Evolutionary conservation across 2,888 invertebrate species (phyloP).

Genomic region (Myopa tessellatipennis): DNA sequence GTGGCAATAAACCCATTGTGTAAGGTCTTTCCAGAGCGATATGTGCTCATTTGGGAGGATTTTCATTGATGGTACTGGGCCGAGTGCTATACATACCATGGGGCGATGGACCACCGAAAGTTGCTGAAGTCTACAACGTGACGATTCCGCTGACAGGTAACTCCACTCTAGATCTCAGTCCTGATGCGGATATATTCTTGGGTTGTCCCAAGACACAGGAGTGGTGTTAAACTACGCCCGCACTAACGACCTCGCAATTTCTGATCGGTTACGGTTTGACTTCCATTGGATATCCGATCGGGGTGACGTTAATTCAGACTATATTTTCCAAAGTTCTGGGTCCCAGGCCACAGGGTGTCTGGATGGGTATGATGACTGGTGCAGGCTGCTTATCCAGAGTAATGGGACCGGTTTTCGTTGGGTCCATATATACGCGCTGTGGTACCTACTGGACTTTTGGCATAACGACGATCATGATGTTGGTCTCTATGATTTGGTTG

Average conservation of each 20-base stretch:
- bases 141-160: slow-evolving; percentile 52
- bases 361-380: slow-evolving; percentile 90
- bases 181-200: slow-evolving; percentile 69
- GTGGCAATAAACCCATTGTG: slow-evolving; percentile 78
- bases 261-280: slow-evolving; percentile 80
- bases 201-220: slow-evolving; percentile 80
- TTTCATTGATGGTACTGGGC: slow-evolving; percentile 82
- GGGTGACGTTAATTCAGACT: slow-evolving; percentile 86
- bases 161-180: slow-evolving; percentile 52
- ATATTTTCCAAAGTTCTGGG: slow-evolving; percentile 90
- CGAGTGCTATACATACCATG: slow-evolving; percentile 82
- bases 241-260: slow-evolving; percentile 79
- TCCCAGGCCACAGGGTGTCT: slow-evolving; percentile 85
- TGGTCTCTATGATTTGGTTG: slow-evolving; percentile 77
- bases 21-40: slow-evolving; percentile 78
- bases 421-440: slow-evolving; percentile 80
- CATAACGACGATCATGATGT: slow-evolving; percentile 78
- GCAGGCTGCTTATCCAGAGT: slow-evolving; percentile 81
- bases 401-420: slow-evolving; percentile 85
- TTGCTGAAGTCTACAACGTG: slow-evolving; percentile 68
- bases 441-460: slow-evolving; percentile 86
- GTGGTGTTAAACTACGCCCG: slow-evolving; percentile 82
- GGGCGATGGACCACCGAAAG: slow-evolving; percentile 77
- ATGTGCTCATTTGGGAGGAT: slow-evolving; percentile 85
- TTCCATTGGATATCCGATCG: slow-evolving; percentile 86